A percentile compares a stretch with the other conserved stretches of the same genome.
Evolutionary conservation across 2,113 vertebrate genomes (phyloP).

Genomic region (Melanocharis versteri): DNA sequence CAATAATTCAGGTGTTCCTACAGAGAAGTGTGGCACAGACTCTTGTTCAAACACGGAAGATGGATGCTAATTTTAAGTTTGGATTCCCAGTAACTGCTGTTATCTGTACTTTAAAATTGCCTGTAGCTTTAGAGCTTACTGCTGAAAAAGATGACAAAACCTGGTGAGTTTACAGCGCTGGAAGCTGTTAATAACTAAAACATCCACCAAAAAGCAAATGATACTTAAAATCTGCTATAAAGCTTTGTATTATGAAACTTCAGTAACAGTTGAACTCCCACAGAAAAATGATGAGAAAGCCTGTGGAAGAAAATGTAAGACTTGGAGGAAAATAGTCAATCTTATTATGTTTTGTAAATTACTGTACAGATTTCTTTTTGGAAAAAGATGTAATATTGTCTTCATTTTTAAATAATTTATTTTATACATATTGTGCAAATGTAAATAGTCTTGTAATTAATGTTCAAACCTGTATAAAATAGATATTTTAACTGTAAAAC

Average conservation of each 20-base stretch:
- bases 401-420: conserved; percentile 99
- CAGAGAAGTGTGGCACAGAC: conserved; percentile 15
- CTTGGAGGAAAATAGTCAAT: conserved; percentile 61
- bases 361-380: conserved; percentile 86
- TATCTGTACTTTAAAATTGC: conserved; percentile 50
- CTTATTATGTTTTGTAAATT: conserved; percentile 78
- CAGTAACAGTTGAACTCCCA: conserved; percentile 57
- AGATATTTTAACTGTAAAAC: conserved; percentile 96
- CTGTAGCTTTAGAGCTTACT: conserved; percentile 17
- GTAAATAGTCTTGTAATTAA: conserved; percentile 99
- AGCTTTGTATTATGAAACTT: conserved; percentile 44
- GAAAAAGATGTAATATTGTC: conserved; percentile 84
- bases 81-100: conserved; percentile 48
- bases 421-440: conserved; percentile 99
- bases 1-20: conserved; percentile 34
- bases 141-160: conserved; percentile 46
- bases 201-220: conserved; percentile 55
- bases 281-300: conserved; percentile 45
- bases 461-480: conserved; percentile 91
- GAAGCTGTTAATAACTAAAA: conserved; percentile 72
- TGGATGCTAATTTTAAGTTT: conserved; percentile 6
- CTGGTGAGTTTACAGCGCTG: conserved; percentile 69
- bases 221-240: conserved; percentile 39
- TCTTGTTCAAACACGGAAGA: background rate
- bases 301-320: conserved; percentile 68